Percentiles rank a stretch among this genome's conserved stretches.
These are phyloP conservation scores for Sialia sialis DNA, from an alignment of 2,113 vertebrate species.

Conservation along the genomic window DNA sequence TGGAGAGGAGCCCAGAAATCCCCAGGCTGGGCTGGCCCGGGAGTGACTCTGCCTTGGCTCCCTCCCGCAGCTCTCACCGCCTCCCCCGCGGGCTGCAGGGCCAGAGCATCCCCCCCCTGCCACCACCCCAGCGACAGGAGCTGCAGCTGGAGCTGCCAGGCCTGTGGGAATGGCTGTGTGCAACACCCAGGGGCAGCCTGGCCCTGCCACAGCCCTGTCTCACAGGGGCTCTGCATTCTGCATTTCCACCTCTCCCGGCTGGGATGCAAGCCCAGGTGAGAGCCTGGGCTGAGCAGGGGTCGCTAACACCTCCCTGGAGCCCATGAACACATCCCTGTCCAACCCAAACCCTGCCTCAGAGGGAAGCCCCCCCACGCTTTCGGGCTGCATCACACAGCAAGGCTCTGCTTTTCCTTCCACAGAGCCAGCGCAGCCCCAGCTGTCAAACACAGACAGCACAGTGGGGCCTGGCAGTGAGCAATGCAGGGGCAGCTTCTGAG, in stretches of 20 bases:
- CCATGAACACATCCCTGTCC: not conserved
- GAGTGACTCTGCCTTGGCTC: not conserved
- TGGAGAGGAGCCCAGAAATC: not conserved
- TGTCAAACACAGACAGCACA: fast-evolving
- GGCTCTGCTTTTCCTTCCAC: not conserved
- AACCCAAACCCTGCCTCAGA: no score
- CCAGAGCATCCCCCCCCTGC: not conserved
- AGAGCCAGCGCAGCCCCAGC: not conserved
- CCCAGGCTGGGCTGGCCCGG: not conserved
- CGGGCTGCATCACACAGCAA: fast-evolving
- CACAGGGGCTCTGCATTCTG: fast-evolving
- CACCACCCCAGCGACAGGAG: no score
- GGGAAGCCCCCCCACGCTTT: fast-evolving
- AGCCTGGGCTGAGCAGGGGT: not conserved
- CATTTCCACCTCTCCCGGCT: not conserved
- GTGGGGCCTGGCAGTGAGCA: not conserved
- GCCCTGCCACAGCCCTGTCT: not conserved
- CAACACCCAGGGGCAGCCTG: not conserved
- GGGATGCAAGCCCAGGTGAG: not conserved
- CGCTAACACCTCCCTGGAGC: not conserved
- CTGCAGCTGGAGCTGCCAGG: fast-evolving
- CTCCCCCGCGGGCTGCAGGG: not conserved
- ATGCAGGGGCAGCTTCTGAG: not conserved
- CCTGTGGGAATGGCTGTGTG: not conserved
- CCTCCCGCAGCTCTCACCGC: not conserved